Evolutionary conservation across 2,797 vertebrate genomes (phyloP), one percentile per base, ranked within the genome.

Genomic region (Loris lydekkerianus): DNA sequence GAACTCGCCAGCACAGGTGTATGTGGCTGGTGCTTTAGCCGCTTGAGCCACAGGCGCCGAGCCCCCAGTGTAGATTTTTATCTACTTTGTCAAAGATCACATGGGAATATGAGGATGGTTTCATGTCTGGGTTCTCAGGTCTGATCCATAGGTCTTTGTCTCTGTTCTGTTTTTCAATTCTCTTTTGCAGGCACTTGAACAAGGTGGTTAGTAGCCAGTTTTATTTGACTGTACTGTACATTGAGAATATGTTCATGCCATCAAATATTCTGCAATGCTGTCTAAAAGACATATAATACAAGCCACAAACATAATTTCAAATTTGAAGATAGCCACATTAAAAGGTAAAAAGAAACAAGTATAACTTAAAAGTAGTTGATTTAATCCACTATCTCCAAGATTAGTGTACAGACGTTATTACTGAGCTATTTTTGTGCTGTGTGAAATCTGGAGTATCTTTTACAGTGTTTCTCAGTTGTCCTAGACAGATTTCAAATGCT

Each of bases 301-400:
- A 84, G 20, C 60, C 21, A 91, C 31, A 37, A 61, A 69, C 70
- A 29, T 84, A 34, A 91, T 86, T 92, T 86, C 25, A 90, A 2
- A 86, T 92, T 88, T 92, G 80, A 76, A 96, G 43, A 70, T 83
- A 88, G n/a, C 31, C 23, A n/a, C 29, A n/a, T 72, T 92, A 67
- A 93, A 90, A 94, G 14, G 15, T 93, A 29, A 88, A 95, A 46
- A 67, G 76, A 76, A 93, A 77, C n/a, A 65, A 34, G 11, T 78
- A 3, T 92, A 80, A 69, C 77, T 92, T 77, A 37, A 93, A 89
- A n/a, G 56, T 13, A 82, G 46, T 84, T 87, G 34, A 56, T 76
- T 94, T 88, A 91, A 94, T 70, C 34, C 37, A 65, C 0, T 67
- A n/a, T 88, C 10, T 93, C 80, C 1, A 94, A 78, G 91, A 46